Conservation (phyloP, 1,140 invertebrate genomes). For the Tachypleus tridentatus region DNA sequence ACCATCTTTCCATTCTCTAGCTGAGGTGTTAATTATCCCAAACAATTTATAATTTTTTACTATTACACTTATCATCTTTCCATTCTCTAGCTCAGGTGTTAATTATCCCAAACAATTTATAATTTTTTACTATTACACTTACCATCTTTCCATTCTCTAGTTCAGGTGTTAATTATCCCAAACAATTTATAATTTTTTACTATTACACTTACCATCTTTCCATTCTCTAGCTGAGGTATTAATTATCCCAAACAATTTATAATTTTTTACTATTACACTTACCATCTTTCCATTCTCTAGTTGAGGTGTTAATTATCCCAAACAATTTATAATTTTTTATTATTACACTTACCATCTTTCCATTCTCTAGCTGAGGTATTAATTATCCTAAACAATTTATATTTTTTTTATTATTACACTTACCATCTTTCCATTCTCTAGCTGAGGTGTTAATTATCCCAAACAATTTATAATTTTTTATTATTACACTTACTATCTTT, state of each 20-base stretch:
- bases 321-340: slow-evolving; percentile 97
- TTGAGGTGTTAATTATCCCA: slow-evolving; percentile 91
- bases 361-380: slow-evolving; percentile 93
- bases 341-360: slow-evolving; percentile 86
- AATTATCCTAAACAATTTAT: slow-evolving; percentile 95
- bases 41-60: slow-evolving; percentile 97
- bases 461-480: slow-evolving; percentile 95
- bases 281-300: slow-evolving; percentile 96
- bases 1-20: slow-evolving; percentile 96
- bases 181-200: slow-evolving; percentile 97
- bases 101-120: slow-evolving; percentile 95
- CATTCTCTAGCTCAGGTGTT: slow-evolving; percentile 93
- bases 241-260: slow-evolving; percentile 95
- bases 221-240: slow-evolving; percentile 93
- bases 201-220: slow-evolving; percentile 86
- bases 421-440: slow-evolving; percentile 94
- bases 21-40: slow-evolving; percentile 91
- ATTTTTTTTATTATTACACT: too few relatives aligned
- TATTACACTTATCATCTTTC: slow-evolving; percentile 86
- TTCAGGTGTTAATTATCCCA: slow-evolving; percentile 91
- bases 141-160: slow-evolving; percentile 96
- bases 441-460: slow-evolving; percentile 94
- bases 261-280: slow-evolving; percentile 82
- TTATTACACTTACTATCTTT: slow-evolving; percentile 83
- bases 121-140: slow-evolving; percentile 82